A percentile compares a stretch with the other conserved stretches of the same genome.
Conservation (phyloP, 2,113 vertebrate genomes). For the Falco punctatus region DNA sequence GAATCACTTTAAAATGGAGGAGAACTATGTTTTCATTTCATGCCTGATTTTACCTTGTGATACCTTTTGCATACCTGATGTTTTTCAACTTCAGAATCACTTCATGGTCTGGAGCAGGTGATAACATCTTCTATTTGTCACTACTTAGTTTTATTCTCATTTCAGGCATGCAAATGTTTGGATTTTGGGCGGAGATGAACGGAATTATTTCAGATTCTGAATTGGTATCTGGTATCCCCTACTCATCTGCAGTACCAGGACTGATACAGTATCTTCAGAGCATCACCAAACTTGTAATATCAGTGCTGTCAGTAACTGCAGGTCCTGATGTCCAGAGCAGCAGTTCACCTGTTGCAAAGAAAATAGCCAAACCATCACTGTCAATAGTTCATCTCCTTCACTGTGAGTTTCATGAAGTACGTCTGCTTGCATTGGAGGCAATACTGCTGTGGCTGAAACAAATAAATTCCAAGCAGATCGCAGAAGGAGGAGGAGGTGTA, state of each 20-base stretch:
- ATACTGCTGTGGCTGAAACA: slow-evolving; percentile 74
- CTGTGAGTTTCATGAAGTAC: slow-evolving; percentile 85
- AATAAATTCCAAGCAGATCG: slow-evolving; percentile 1
- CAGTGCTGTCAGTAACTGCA: slow-evolving; percentile 45
- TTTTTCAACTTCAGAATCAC: not conserved
- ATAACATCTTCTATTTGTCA: not conserved
- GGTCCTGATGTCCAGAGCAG: slow-evolving; percentile 1
- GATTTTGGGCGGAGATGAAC: slow-evolving; percentile 77
- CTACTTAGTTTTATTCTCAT: not conserved
- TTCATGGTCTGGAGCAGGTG: not conserved
- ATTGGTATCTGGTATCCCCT: slow-evolving; percentile 63
- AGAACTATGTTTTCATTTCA: not conserved
- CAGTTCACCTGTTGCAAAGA: slow-evolving; percentile 19
- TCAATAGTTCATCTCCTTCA: slow-evolving; percentile 73
- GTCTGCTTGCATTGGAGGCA: slow-evolving; percentile 78
- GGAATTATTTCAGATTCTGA: slow-evolving; percentile 81
- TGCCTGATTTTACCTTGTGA: not conserved
- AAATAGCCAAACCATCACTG: slow-evolving; percentile 7
- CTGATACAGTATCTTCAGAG: slow-evolving; percentile 88
- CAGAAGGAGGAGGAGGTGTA: not conserved
- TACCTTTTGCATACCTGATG: not conserved
- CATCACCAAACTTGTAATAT: slow-evolving; percentile 79
- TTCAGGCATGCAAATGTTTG: slow-evolving; percentile 75
- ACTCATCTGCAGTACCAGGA: slow-evolving; percentile 76
- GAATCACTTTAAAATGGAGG: not conserved